Evolutionary conservation across 2,797 vertebrate genomes (phyloP).

Genomic region (Syncerus caffer): DNA sequence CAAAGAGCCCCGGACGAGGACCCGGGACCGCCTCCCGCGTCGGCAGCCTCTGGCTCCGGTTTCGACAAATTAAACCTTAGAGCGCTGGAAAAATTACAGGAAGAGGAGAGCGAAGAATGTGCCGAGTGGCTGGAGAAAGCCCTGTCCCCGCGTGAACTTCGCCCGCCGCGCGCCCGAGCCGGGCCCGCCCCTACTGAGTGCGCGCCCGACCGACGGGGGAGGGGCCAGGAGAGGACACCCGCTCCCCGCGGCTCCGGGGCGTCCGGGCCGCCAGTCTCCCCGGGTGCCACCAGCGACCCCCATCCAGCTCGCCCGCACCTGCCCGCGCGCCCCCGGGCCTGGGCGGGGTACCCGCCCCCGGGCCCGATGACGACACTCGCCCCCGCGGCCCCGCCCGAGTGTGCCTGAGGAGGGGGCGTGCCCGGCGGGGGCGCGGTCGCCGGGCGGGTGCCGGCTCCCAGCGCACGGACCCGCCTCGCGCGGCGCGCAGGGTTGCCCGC

Average conservation of each 20-base stretch:
- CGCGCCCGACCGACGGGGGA: not conserved
- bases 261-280: not conserved
- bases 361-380: slow-evolving; percentile 59
- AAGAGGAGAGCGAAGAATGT: slow-evolving; percentile 70
- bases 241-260: not conserved
- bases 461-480: not conserved
- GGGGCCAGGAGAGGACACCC: not conserved
- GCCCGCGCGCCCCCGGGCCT: slow-evolving; percentile 20
- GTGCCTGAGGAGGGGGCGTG: slow-evolving; percentile 65
- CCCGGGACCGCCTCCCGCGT: slow-evolving; percentile 45
- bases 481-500: not conserved
- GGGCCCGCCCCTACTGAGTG: slow-evolving; percentile 49
- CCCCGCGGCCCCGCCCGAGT: slow-evolving; percentile 62
- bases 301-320: slow-evolving; percentile 53
- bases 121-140: slow-evolving; percentile 56
- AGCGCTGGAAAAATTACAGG: slow-evolving; percentile 70
- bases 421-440: slow-evolving; percentile 73
- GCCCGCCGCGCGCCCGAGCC: slow-evolving; percentile 73
- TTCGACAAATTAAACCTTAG: slow-evolving; percentile 57
- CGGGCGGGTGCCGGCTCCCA: slow-evolving; percentile 25
- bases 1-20: slow-evolving; percentile 70
- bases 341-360: not conserved
- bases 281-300: not conserved
- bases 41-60: slow-evolving; percentile 34
- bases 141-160: slow-evolving; percentile 72